phyloP scores from a whole-genome alignment of 2,888 invertebrate genomes.

The Dasysyrphus tricinctus region DNA sequence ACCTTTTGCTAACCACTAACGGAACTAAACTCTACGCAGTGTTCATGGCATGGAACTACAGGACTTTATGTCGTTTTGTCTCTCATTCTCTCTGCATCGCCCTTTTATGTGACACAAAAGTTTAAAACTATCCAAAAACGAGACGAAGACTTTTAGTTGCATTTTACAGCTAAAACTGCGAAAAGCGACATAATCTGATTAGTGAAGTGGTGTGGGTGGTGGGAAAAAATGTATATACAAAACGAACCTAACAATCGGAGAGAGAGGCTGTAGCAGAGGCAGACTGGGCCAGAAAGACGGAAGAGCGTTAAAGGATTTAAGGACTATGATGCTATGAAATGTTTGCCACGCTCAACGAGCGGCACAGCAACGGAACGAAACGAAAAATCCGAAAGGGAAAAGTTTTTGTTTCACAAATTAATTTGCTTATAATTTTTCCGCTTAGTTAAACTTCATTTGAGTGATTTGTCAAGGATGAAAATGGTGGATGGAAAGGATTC shows the following conservation, averaged over 20 bases:
- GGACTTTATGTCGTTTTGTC: slow-evolving; percentile 20
- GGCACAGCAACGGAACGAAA: slow-evolving; percentile 18
- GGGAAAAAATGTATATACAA: slow-evolving; percentile 7
- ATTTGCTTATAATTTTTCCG: slow-evolving; percentile 84
- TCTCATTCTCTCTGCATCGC: neutral
- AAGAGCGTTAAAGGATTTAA: slow-evolving; percentile 64
- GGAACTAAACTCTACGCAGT: slow-evolving; percentile 46
- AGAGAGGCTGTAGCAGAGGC: neutral
- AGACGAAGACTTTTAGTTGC: slow-evolving; percentile 75
- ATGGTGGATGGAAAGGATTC: slow-evolving; percentile 38
- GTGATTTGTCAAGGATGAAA: slow-evolving; percentile 79
- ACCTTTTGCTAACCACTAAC: slow-evolving; percentile 67
- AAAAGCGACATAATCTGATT: slow-evolving; percentile 76
- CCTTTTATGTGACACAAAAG: slow-evolving; percentile 64
- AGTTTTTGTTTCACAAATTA: slow-evolving; percentile 82
- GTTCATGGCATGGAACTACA: slow-evolving; percentile 56
- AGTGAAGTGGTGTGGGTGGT: slow-evolving; percentile 68
- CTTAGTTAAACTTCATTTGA: slow-evolving; percentile 83
- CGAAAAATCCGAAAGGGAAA: slow-evolving; percentile 65
- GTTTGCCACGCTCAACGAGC: slow-evolving; percentile 52
- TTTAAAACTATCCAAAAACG: slow-evolving; percentile 75
- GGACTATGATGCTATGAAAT: slow-evolving; percentile 58
- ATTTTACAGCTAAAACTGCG: slow-evolving; percentile 75
- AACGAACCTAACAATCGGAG: slow-evolving; percentile 30
- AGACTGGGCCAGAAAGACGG: slow-evolving; percentile 1